Conservation (phyloP, 2,113 vertebrate genomes). For the Haliaeetus leucogaster region DNA sequence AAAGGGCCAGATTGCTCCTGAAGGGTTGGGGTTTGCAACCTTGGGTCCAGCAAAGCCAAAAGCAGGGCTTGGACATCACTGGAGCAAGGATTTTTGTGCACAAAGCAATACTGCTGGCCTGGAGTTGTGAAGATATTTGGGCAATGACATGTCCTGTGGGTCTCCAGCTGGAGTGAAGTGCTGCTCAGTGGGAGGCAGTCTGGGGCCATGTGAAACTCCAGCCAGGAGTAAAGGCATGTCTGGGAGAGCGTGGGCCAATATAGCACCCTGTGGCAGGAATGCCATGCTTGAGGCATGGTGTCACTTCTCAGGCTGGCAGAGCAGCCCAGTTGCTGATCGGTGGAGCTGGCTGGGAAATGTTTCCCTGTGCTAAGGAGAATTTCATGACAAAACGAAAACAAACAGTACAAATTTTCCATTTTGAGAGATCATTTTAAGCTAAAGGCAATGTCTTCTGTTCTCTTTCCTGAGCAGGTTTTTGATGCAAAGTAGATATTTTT, state of each 20-base stretch:
- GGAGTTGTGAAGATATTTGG: not conserved
- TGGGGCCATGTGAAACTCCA: not conserved
- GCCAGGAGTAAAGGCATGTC: not conserved
- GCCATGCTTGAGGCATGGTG: accelerated
- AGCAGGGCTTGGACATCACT: not conserved
- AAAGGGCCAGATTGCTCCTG: not conserved
- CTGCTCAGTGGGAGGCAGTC: not conserved
- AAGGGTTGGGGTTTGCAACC: not conserved
- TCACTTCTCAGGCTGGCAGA: not conserved
- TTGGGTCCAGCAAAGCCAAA: not conserved
- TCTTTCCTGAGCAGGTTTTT: not conserved
- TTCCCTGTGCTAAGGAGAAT: not conserved
- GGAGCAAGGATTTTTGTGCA: not conserved
- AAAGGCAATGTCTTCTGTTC: not conserved
- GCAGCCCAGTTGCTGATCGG: accelerated
- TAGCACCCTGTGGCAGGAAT: not conserved
- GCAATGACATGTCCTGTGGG: not conserved
- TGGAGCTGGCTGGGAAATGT: not conserved
- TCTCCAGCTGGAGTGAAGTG: not conserved
- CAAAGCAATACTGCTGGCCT: not conserved
- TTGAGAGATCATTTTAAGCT: not conserved
- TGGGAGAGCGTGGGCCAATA: not conserved
- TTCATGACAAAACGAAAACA: not conserved
- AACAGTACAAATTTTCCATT: not conserved
- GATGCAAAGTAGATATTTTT: not conserved